Percentiles rank a stretch among this genome's conserved stretches.
Evolutionary conservation across 2,797 vertebrate genomes (phyloP).

Genomic region (Huso huso): DNA sequence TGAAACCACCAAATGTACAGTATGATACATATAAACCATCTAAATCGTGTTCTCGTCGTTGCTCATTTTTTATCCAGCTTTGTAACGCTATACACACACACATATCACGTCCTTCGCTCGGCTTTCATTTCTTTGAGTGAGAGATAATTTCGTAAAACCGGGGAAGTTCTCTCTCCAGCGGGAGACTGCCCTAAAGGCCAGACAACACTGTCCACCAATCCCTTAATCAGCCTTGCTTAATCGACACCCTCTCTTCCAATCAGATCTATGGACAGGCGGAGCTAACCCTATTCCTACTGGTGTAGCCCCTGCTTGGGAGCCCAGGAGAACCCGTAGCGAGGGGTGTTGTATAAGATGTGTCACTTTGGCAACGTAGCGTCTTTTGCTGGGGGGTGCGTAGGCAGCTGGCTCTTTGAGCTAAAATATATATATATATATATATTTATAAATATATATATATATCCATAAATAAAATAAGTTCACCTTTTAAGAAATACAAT

Average conservation of each 20-base stretch:
- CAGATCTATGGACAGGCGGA: conserved; percentile 50
- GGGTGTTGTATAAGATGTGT: conserved; percentile 31
- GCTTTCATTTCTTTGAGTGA: conserved; percentile 21
- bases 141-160: conserved; percentile 5
- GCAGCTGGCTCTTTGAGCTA: too few species aligned
- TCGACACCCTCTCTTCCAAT: conserved; percentile 45
- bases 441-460: too few species aligned
- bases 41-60: too few species aligned
- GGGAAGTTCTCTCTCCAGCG: conserved; percentile 18
- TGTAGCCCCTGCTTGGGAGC: conserved; percentile 54
- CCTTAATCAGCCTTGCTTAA: conserved; percentile 34
- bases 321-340: conserved; percentile 61
- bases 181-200: conserved; percentile 28
- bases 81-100: too few species aligned
- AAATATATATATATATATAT: too few species aligned
- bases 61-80: too few species aligned
- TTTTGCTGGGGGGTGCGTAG: conserved; percentile 1
- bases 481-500: too few species aligned
- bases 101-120: conserved; percentile 9
- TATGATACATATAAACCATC: too few species aligned
- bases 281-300: conserved; percentile 53
- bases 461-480: too few species aligned
- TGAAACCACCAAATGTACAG: too few species aligned
- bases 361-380: conserved; percentile 29
- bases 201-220: conserved; percentile 42